A percentile compares a stretch with the other conserved stretches of the same genome.
phyloP scores from a whole-genome alignment of 1,140 invertebrate species.

The Scylla paramamosain region DNA sequence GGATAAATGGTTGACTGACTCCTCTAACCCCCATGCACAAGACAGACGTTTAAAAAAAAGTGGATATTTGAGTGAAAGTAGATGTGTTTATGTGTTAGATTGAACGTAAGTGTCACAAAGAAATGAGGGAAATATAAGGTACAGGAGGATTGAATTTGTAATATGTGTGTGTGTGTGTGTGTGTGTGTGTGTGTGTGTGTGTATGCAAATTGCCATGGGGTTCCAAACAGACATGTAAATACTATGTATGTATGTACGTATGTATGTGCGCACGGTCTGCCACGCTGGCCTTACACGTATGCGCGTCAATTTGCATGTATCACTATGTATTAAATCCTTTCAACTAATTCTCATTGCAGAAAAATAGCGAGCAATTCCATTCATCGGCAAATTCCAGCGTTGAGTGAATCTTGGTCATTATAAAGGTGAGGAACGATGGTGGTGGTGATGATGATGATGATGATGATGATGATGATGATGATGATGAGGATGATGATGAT shows the following conservation, averaged over 20 bases:
- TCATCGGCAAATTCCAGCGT: background rate
- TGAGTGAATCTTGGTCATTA: background rate
- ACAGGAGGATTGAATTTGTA: background rate
- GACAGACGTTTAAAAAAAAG: too few relatives aligned
- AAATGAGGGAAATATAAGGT: too few relatives aligned
- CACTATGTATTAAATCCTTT: background rate
- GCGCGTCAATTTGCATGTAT: background rate
- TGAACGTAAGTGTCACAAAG: too few relatives aligned
- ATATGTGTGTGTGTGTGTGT: slow-evolving; percentile 2
- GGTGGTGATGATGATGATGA: too few relatives aligned
- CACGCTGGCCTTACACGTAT: background rate
- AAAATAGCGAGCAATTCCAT: background rate
- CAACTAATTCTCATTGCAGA: background rate
- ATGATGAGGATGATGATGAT: too few relatives aligned
- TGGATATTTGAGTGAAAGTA: background rate
- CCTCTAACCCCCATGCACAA: background rate
- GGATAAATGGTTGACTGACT: background rate
- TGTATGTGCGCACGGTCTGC: background rate
- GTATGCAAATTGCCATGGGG: background rate
- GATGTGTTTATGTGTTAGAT: background rate
- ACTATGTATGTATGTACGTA: background rate
- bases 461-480: too few relatives aligned
- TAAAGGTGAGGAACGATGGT: too few relatives aligned
- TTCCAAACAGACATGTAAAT: too few relatives aligned
- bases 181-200: slow-evolving; percentile 21